These are phyloP conservation scores for Daphoenositta chrysoptera DNA, from an alignment of 2,113 vertebrate genomes.

Conservation along the genomic window DNA sequence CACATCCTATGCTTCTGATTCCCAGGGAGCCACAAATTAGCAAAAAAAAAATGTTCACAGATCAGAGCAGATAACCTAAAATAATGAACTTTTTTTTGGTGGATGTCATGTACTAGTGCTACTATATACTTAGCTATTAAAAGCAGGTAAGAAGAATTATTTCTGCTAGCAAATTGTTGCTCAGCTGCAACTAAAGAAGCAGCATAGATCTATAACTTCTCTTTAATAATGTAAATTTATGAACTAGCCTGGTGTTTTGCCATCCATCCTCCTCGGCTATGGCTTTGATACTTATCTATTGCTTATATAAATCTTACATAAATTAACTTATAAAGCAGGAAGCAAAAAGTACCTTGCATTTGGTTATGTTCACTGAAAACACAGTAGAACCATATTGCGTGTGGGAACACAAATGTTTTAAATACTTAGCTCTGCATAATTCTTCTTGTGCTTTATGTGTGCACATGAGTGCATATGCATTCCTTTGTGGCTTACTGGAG, in stretches of 20 bases:
- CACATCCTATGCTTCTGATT: slow-evolving; percentile 3
- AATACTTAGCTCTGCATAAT: slow-evolving; percentile 19
- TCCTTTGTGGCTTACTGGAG: background rate
- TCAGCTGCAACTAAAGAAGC: background rate
- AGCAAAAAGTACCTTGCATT: background rate
- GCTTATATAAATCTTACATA: slow-evolving; percentile 32
- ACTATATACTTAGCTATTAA: background rate
- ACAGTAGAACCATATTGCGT: slow-evolving; percentile 11
- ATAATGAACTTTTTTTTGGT: background rate
- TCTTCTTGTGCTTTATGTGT: background rate
- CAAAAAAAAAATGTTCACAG: background rate
- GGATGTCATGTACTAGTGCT: background rate
- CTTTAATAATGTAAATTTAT: slow-evolving; percentile 21
- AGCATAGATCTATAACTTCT: background rate
- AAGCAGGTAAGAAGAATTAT: background rate
- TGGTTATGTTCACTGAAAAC: background rate
- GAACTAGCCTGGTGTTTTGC: background rate
- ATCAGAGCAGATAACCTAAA: background rate
- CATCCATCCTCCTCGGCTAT: background rate
- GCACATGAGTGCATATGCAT: background rate
- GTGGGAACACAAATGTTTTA: slow-evolving; percentile 31
- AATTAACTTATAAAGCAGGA: background rate
- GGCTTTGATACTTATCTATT: background rate
- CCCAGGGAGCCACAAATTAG: background rate
- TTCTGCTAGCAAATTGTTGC: background rate